A percentile compares a stretch with the other conserved stretches of the same genome.
These are phyloP conservation scores for Zaprionus lineosus DNA, from an alignment of 2,888 invertebrate species.

Conservation along the genomic window DNA sequence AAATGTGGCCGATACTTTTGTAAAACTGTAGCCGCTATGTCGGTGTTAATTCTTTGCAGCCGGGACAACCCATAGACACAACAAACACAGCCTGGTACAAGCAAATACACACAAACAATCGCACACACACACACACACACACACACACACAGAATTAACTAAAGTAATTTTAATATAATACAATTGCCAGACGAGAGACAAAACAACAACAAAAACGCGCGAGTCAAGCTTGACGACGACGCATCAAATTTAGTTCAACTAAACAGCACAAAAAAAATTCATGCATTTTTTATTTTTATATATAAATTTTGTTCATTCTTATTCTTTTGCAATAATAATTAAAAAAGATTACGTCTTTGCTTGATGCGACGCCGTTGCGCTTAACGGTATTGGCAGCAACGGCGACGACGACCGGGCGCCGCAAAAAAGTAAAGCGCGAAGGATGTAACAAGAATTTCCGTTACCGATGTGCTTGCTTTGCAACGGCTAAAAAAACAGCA, in stretches of 20 bases:
- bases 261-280: slow-evolving; percentile 28
- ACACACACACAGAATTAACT: slow-evolving; percentile 48
- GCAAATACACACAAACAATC: neutral
- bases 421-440: slow-evolving; percentile 51
- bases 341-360: slow-evolving; percentile 50
- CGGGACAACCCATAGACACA: slow-evolving; percentile 22
- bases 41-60: slow-evolving; percentile 32
- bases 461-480: slow-evolving; percentile 62
- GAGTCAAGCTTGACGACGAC: slow-evolving; percentile 31
- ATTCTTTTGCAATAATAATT: slow-evolving; percentile 7
- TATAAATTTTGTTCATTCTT: neutral
- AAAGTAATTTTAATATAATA: slow-evolving; percentile 59
- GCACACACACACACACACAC: slow-evolving; percentile 2
- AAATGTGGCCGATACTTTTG: slow-evolving; percentile 22
- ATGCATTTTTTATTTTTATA: slow-evolving; percentile 19
- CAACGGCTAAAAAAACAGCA: slow-evolving; percentile 47
- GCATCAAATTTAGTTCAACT: slow-evolving; percentile 36
- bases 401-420: slow-evolving; percentile 59
- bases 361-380: slow-evolving; percentile 58
- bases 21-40: slow-evolving; percentile 12
- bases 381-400: slow-evolving; percentile 51
- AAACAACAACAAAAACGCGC: slow-evolving; percentile 19
- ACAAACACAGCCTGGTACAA: neutral
- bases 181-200: slow-evolving; percentile 51
- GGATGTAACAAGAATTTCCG: slow-evolving; percentile 53